These are phyloP conservation scores for Dicrostonyx torquatus DNA, from an alignment of 2,797 vertebrate genomes.

Conservation along the genomic window DNA sequence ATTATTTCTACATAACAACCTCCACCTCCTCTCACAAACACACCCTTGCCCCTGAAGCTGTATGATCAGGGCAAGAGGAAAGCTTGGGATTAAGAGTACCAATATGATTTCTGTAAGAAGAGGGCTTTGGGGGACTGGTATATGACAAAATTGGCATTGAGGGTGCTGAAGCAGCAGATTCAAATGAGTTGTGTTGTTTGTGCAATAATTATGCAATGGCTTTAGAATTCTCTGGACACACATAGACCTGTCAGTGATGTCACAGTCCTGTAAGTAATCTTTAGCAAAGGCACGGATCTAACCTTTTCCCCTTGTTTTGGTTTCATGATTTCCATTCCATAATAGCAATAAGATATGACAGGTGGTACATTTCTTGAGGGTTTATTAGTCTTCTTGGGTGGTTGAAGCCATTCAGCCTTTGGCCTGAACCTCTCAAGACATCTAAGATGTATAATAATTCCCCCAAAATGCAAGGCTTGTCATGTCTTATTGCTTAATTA, in stretches of 20 bases:
- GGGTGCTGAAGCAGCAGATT: constrained; percentile 83
- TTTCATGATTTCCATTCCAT: constrained; percentile 87
- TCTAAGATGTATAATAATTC: constrained; percentile 85
- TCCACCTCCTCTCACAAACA: constrained; percentile 65
- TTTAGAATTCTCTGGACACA: constrained; percentile 86
- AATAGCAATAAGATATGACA: constrained; percentile 85
- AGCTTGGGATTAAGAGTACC: constrained; percentile 82
- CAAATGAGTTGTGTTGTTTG: constrained; percentile 81
- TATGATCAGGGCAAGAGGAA: constrained; percentile 80
- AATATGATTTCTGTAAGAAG: constrained; percentile 81
- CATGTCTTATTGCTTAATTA: constrained; percentile 88
- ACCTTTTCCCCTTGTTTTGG: constrained; percentile 86
- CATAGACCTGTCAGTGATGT: constrained; percentile 87
- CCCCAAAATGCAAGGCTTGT: constrained; percentile 84
- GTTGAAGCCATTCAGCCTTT: constrained; percentile 87
- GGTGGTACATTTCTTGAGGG: constrained; percentile 83
- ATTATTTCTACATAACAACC: constrained; percentile 85
- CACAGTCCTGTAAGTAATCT: constrained; percentile 85
- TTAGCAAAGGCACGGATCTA: constrained; percentile 85
- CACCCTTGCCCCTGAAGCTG: constrained; percentile 74
- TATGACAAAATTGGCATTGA: constrained; percentile 77
- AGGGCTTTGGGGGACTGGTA: constrained; percentile 77
- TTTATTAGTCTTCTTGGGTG: constrained; percentile 86
- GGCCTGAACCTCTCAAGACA: constrained; percentile 85
- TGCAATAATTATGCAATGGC: constrained; percentile 81